Evolutionary conservation across 1,140 invertebrate species (phyloP), one percentile per base, ranked within the genome.

Genomic region (Megathymus violae): DNA sequence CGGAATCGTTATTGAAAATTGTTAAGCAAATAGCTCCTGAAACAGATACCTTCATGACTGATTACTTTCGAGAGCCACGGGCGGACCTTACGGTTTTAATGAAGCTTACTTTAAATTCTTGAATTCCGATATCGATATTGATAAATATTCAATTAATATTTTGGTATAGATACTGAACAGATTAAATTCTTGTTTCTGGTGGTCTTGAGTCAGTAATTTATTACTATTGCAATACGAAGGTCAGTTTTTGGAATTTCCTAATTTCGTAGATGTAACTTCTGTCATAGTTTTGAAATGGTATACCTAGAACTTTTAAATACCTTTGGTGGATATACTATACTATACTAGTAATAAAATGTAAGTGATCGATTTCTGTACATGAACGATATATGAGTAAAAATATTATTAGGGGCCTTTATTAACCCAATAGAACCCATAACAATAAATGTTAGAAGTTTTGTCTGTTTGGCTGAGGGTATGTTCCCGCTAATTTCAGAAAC

Each of bases 1-100:
- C 36, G 38, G 48, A 51, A 54, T 22, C 25, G 54, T 65, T 68
- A 71, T 63, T 68, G 54, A 68, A 68, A 67, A 72, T 68, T 65
- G 59, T 71, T 65, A 27, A 47, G 46, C 36, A 52, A 68, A 72
- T 69, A 68, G 68, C 50, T 62, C 47, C 5, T 41, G 47, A 25
- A 66, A 58, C 52, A 51, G 59, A 60, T 60, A 44, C 44, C 31
- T 43, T 13, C 7, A 25, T 44, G 61, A 43, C 41, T 66, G 46
- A 61, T 66, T 66, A 60, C n/a, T 65, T 36, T 7, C 11, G 48
- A 52, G 60, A 52, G 40, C 38, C 40, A 22, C 38, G n/a, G 16
- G 5, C 6, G 13, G 38, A 64, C 27, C 22, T 43, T 41, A 64
- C 31, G 14, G 44, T 31, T 38, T 47, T 43, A 43, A 40, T 50